A percentile compares a stretch with the other conserved stretches of the same genome.
These are phyloP conservation scores for Polylopha cassiicola DNA, from an alignment of 2,888 invertebrate species.

Conservation along the genomic window DNA sequence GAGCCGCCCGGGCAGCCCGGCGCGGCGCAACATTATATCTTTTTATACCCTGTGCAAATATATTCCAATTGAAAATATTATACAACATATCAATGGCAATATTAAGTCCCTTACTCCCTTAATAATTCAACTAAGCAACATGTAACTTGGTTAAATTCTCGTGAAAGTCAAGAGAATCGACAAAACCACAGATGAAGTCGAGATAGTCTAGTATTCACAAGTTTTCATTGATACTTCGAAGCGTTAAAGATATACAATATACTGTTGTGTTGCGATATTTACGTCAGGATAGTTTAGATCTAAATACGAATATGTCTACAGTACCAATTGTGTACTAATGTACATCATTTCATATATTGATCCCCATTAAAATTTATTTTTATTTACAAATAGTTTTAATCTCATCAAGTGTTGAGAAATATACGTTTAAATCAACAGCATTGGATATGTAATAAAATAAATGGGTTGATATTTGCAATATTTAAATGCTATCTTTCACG, in stretches of 20 bases:
- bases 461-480: constrained; percentile 15
- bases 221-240: constrained; percentile 41
- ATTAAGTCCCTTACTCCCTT: constrained; percentile 69
- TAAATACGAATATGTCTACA: constrained; percentile 71
- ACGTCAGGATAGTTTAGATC: constrained; percentile 63
- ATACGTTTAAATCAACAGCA: constrained; percentile 33
- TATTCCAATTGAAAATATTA: constrained; percentile 63
- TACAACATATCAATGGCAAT: constrained; percentile 66
- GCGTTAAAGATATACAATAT: constrained; percentile 50
- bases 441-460: constrained; percentile 24
- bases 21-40: constrained; percentile 56
- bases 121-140: constrained; percentile 59
- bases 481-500: constrained; percentile 19
- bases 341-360: constrained; percentile 73
- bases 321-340: constrained; percentile 73
- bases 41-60: constrained; percentile 73
- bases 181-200: constrained; percentile 32
- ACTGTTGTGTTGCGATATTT: constrained; percentile 48
- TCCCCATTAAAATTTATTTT: constrained; percentile 74
- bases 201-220: constrained; percentile 45
- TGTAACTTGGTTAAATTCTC: constrained; percentile 51
- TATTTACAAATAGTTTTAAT: constrained; percentile 70
- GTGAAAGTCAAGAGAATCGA: constrained; percentile 40
- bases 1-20: constrained; percentile 39
- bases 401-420: constrained; percentile 47